A percentile compares a stretch with the other conserved stretches of the same genome.
These are phyloP conservation scores for Dascillus cervinus DNA, from an alignment of 2,888 invertebrate species.

Conservation along the genomic window DNA sequence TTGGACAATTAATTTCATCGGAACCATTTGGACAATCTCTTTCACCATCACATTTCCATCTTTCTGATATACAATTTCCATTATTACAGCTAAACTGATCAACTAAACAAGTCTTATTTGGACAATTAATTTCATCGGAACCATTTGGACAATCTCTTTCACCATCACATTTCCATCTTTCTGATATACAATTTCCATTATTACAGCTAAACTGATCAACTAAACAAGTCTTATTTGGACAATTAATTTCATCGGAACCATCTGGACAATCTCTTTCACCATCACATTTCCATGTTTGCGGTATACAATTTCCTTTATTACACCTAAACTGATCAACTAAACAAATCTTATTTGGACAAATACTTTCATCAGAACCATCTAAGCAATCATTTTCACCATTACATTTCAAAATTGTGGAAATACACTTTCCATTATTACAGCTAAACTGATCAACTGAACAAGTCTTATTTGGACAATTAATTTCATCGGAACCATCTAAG, in stretches of 20 bases:
- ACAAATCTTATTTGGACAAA: conserved; percentile 56
- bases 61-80: conserved; percentile 59
- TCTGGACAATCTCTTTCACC: conserved; percentile 62
- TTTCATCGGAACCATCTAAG: no score
- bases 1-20: conserved; percentile 59
- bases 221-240: conserved; percentile 45
- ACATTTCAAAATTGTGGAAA: no score
- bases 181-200: conserved; percentile 55
- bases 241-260: conserved; percentile 51
- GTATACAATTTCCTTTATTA: conserved; percentile 51
- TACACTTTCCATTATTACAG: no score
- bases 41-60: conserved; percentile 68
- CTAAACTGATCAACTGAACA: no score
- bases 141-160: conserved; percentile 56
- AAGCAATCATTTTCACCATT: no score
- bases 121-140: conserved; percentile 55
- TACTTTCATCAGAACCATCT: no score
- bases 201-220: conserved; percentile 52
- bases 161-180: conserved; percentile 56
- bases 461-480: no score
- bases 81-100: conserved; percentile 64
- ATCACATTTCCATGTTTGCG: conserved; percentile 56
- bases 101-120: conserved; percentile 46
- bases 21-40: conserved; percentile 68
- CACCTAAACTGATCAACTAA: conserved; percentile 51